phyloP scores from a whole-genome alignment of 2,113 vertebrate genomes.

The Indicator maculatus region DNA sequence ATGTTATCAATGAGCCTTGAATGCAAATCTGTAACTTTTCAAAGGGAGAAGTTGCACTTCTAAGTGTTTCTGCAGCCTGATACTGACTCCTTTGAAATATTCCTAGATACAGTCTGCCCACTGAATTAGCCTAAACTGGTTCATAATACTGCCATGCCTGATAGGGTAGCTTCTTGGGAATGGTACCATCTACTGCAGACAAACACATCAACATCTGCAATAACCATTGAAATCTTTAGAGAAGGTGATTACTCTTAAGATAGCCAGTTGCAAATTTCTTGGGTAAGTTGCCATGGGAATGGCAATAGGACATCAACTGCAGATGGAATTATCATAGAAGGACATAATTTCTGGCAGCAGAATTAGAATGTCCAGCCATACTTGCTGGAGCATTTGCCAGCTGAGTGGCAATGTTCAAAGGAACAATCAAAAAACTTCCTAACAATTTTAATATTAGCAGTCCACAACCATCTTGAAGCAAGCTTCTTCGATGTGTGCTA shows the following conservation, averaged over 20 bases:
- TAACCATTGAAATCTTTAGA: neutral
- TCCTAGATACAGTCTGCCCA: neutral
- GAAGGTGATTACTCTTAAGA: neutral
- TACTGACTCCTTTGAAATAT: neutral
- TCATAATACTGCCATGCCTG: neutral
- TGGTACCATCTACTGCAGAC: neutral
- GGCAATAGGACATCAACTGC: neutral
- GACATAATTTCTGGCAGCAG: neutral
- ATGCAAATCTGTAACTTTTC: constrained; percentile 9
- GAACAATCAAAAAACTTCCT: neutral
- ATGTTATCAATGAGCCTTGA: neutral
- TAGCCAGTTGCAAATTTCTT: neutral
- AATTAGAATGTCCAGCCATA: neutral
- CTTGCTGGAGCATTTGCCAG: neutral
- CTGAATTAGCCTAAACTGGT: neutral
- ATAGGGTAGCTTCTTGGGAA: neutral
- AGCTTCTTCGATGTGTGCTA: neutral
- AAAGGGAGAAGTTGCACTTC: neutral
- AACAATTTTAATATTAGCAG: neutral
- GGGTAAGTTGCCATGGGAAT: neutral
- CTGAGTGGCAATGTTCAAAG: neutral
- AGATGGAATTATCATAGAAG: neutral
- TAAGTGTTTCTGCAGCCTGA: neutral
- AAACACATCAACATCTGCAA: neutral
- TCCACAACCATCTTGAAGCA: neutral